Conservation (phyloP, 2,113 vertebrate species). For the Polyodon spathula region DNA sequence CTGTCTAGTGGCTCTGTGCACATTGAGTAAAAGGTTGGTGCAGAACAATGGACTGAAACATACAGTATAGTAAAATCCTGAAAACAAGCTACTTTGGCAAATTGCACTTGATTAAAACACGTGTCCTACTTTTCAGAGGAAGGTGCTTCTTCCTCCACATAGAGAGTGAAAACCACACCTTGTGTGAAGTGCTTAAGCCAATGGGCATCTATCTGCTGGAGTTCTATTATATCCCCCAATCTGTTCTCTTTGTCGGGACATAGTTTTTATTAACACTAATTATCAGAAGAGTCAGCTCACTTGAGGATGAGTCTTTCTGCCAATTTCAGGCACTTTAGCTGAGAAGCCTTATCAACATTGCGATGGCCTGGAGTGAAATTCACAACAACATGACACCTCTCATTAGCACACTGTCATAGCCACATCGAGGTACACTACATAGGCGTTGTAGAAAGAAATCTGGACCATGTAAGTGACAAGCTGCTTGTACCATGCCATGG, state of each 20-base stretch:
- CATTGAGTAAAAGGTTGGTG: too few relatives aligned
- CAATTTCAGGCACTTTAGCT: constrained; percentile 22
- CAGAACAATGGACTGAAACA: too few relatives aligned
- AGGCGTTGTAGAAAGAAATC: too few relatives aligned
- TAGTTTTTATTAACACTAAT: constrained; percentile 25
- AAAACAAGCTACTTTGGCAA: too few relatives aligned
- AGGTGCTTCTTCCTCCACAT: not conserved
- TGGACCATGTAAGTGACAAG: too few relatives aligned
- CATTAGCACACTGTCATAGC: constrained; percentile 17
- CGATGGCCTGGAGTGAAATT: constrained; percentile 26
- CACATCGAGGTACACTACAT: too few relatives aligned
- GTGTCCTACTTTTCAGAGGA: not conserved
- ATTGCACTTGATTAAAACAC: too few relatives aligned
- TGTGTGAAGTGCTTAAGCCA: constrained; percentile 33
- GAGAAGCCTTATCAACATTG: constrained; percentile 19
- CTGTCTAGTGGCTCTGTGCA: too few relatives aligned
- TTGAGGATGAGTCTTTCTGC: constrained; percentile 14
- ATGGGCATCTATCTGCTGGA: constrained; percentile 24
- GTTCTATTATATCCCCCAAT: constrained; percentile 18
- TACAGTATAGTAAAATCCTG: too few relatives aligned
- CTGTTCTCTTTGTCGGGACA: constrained; percentile 20
- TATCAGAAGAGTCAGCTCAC: not conserved
- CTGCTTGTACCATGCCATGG: too few relatives aligned
- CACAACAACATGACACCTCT: constrained; percentile 12
- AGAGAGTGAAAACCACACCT: constrained; percentile 11